Evolutionary conservation across 2,888 invertebrate species (phyloP).

Genomic region (Platerodrilus igneus): DNA sequence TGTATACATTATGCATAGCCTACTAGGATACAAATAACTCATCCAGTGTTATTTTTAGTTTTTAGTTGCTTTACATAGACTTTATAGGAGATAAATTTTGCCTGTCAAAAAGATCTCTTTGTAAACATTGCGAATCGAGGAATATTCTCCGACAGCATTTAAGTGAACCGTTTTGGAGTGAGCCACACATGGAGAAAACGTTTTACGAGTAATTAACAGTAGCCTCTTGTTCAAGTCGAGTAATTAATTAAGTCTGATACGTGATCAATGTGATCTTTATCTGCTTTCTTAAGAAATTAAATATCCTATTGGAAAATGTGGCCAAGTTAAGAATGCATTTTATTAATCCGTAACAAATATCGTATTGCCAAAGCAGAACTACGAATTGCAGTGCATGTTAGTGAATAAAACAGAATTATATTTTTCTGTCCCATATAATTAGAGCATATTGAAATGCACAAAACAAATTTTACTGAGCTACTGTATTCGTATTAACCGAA

Average conservation of each 20-base stretch:
- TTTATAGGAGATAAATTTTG: conserved; percentile 1
- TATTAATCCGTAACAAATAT: background rate
- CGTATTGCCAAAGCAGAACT: background rate
- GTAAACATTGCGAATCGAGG: conserved; percentile 11
- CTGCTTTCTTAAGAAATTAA: conserved; percentile 26
- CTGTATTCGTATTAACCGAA: too few relatives aligned
- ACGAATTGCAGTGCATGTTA: too few relatives aligned
- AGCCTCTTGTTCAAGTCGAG: conserved; percentile 30
- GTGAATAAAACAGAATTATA: too few relatives aligned
- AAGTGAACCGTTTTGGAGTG: conserved; percentile 19
- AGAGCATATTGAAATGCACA: too few relatives aligned
- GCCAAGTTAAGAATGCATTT: background rate
- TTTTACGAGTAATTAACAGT: conserved; percentile 26
- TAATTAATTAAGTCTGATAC: conserved; percentile 40
- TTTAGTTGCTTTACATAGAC: background rate
- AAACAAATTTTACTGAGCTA: too few relatives aligned
- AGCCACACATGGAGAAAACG: conserved; percentile 32
- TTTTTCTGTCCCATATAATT: too few relatives aligned
- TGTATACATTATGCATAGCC: too few relatives aligned
- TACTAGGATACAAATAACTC: too few relatives aligned
- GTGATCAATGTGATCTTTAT: conserved; percentile 36
- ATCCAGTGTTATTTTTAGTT: background rate
- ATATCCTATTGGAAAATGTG: conserved; percentile 4
- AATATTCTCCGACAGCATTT: too few relatives aligned
- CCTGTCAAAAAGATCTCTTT: conserved; percentile 10